Evolutionary conservation across 37 sponge, comb jelly and placozoan species (phyloP).

Genomic region (Cladorhizidae sp.): DNA sequence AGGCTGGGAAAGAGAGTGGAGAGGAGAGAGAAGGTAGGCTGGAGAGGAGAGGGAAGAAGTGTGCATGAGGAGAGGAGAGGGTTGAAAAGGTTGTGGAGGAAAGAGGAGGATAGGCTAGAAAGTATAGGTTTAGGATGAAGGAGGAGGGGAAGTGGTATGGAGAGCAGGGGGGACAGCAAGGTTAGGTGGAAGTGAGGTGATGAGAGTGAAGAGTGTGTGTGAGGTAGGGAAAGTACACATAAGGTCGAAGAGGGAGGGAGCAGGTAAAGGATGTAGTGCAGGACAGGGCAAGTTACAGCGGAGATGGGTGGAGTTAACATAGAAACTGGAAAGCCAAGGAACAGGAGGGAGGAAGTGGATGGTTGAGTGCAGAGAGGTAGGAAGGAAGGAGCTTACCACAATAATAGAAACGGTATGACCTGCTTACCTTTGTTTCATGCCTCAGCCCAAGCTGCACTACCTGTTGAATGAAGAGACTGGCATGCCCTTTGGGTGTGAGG

Average conservation of each 20-base stretch:
- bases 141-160: neutral
- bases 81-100: neutral
- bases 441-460: constrained; percentile 80
- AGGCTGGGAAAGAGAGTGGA: neutral
- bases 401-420: no score
- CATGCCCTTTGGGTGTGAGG: constrained; percentile 73
- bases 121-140: neutral
- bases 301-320: neutral
- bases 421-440: neutral
- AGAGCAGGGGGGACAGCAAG: no score
- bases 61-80: neutral
- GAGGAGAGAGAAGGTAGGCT: neutral
- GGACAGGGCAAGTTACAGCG: neutral
- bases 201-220: neutral
- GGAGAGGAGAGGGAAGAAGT: neutral
- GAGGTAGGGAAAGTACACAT: constrained; percentile 17
- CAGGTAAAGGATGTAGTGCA: neutral
- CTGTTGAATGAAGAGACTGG: constrained; percentile 60
- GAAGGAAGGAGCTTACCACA: no score
- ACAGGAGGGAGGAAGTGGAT: no score
- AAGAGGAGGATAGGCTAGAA: constrained; percentile 3
- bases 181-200: no score
- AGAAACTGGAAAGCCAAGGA: no score
- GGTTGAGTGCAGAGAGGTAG: no score
- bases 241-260: neutral